Base-by-base conservation (phyloP, 2,888 invertebrate species). In the Ornithoptera alexandrae region DNA sequence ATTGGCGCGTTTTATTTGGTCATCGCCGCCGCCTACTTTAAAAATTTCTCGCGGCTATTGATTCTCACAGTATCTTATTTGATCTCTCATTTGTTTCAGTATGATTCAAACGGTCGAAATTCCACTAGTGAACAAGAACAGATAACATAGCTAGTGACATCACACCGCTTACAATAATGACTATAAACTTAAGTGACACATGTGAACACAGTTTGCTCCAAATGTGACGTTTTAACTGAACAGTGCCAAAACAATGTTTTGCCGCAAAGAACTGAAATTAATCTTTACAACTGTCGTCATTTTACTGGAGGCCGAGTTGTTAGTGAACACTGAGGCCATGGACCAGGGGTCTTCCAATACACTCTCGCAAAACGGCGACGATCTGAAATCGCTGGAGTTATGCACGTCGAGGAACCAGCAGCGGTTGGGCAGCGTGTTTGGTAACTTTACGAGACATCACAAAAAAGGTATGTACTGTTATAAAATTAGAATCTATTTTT, bases 171-270 rank as follows among this genome's bases (percentile, higher is more conserved):
- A 73, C 72, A 87, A 90, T 83, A 83, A 90, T 92, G 92, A 92
- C 91, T 85, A 92, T 91, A 82, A 92, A 92, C 82, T 84, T 92
- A 80, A 90, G 91, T 87, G 82, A 77, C 72, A 72, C 70, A 75
- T 74, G 76, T 82, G 77, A 80, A 70, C 72, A 74, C 62, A 76
- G 75, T 74, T 76, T 78, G 69, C 78, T 77, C 76, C 87, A 81
- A 84, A 89, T 88, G 88, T 91, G 89, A 90, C 87, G 79, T 79
- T 80, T 74, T 77, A 77, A 74, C 73, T 53, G 64, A 70, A 71
- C 73, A 85, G 92, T 91, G 89, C 88, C 90, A 90, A 89, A 89
- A 92, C 91, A 89, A 92, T 92, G 92, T 87, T 85, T 89, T 89
- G 86, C 87, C 87, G 88, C 87, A 88, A 85, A 87, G 88, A 88